Percentiles rank a stretch among this genome's conserved stretches.
Evolutionary conservation across 2,113 vertebrate species (phyloP).

Genomic region (Paradoxurus hermaphroditus): DNA sequence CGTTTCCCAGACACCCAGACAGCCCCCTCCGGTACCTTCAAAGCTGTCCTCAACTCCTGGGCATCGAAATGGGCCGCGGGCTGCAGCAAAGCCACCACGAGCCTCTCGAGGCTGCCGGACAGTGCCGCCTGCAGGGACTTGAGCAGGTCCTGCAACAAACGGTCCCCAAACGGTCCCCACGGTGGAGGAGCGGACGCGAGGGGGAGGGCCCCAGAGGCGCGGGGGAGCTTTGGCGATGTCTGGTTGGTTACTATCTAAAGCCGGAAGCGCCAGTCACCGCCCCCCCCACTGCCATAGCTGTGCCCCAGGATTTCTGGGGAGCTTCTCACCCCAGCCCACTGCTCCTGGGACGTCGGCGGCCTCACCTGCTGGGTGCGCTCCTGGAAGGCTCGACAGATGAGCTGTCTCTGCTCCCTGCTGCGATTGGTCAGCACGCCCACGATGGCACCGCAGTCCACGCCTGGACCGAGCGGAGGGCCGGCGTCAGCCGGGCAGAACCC

Average conservation of each 20-base stretch:
- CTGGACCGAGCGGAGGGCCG: conserved; percentile 24
- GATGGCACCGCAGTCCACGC: conserved; percentile 50
- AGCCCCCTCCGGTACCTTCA: conserved; percentile 69
- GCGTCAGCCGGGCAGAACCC: neutral
- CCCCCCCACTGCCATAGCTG: neutral
- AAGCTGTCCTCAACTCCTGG: conserved; percentile 64
- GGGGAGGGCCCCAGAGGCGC: too few relatives aligned
- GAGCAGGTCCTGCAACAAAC: conserved; percentile 67
- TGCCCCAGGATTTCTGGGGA: neutral
- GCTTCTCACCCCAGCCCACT: neutral
- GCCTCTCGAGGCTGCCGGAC: conserved; percentile 65
- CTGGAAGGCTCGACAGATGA: conserved; percentile 69
- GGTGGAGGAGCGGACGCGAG: accelerated
- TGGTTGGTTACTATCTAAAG: neutral
- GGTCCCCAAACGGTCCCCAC: neutral
- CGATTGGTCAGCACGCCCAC: conserved; percentile 71
- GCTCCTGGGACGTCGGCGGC: neutral
- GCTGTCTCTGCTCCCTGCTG: conserved; percentile 74
- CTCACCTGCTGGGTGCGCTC: conserved; percentile 74
- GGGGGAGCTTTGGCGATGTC: neutral
- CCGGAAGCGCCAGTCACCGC: neutral
- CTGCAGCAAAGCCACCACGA: conserved; percentile 67
- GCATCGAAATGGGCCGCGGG: conserved; percentile 64
- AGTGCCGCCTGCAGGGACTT: conserved; percentile 66
- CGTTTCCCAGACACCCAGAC: neutral